Percentiles rank a stretch among this genome's conserved stretches.
Evolutionary conservation across 2,888 invertebrate species (phyloP).

Genomic region (Trichopoda pennipes): DNA sequence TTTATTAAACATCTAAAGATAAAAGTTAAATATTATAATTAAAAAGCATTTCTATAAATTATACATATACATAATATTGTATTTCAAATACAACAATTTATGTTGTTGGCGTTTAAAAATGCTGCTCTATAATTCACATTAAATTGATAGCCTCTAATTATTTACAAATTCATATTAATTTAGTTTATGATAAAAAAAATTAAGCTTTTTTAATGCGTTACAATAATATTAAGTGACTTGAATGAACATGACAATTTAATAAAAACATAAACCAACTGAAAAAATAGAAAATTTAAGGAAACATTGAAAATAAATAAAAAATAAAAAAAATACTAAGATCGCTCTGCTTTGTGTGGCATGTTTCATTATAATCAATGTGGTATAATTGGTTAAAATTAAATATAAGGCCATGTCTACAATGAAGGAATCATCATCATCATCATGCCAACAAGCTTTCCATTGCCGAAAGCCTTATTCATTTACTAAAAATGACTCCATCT

Average conservation of each 20-base stretch:
- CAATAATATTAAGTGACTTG: conserved; percentile 31
- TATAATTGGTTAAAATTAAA: background rate
- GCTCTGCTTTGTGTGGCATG: conserved; percentile 71
- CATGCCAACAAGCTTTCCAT: background rate
- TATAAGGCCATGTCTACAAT: conserved; percentile 2
- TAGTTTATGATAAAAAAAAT: too few species aligned
- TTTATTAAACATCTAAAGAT: conserved; percentile 23
- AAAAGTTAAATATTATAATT: conserved; percentile 30
- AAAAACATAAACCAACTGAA: background rate
- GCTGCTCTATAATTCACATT: conserved; percentile 18
- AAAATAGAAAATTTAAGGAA: background rate
- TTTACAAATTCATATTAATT: conserved; percentile 11
- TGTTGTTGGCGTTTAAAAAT: conserved; percentile 19
- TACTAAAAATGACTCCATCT: conserved; percentile 1
- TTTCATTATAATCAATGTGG: conserved; percentile 51
- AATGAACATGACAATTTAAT: conserved; percentile 30
- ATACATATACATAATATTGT: too few species aligned
- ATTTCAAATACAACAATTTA: background rate
- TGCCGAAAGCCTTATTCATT: background rate
- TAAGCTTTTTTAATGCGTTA: too few species aligned
- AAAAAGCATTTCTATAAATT: conserved; percentile 42
- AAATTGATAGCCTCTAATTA: background rate
- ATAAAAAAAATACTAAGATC: conserved; percentile 48
- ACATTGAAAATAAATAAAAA: background rate
- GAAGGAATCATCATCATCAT: conserved; percentile 25